Conservation (phyloP, 2,888 invertebrate genomes). For the Rambutsinella grinnellia region DNA sequence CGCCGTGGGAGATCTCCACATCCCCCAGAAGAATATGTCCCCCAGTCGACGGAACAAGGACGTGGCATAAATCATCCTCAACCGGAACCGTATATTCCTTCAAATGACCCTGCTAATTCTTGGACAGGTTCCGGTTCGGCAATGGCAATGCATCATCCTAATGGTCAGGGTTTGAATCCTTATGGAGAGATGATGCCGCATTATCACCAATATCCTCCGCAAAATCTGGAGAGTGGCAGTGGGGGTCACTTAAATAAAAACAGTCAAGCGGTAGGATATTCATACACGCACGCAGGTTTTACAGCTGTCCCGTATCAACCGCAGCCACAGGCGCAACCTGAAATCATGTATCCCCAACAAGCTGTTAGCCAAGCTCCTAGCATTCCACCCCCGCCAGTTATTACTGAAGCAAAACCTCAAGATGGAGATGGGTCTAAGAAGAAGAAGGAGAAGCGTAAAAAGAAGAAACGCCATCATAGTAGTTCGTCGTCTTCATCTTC, state of each 20-base stretch:
- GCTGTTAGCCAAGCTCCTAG: not conserved
- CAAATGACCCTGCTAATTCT: conserved; percentile 27
- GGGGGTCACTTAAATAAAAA: not conserved
- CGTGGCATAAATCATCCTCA: conserved; percentile 21
- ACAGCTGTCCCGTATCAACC: not conserved
- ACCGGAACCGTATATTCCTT: conserved; percentile 55
- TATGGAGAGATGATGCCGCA: conserved; percentile 10
- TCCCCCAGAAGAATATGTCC: conserved; percentile 50
- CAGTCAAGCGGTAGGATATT: not conserved
- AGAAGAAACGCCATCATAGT: conserved; percentile 59
- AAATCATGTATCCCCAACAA: conserved; percentile 4
- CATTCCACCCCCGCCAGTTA: conserved; percentile 7
- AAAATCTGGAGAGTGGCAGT: conserved; percentile 13
- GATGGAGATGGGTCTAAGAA: conserved; percentile 51
- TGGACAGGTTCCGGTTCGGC: conserved; percentile 26
- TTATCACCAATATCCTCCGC: conserved; percentile 5
- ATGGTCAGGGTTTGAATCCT: conserved; percentile 37
- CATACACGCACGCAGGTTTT: conserved; percentile 5
- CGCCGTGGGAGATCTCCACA: conserved; percentile 22
- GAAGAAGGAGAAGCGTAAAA: conserved; percentile 61
- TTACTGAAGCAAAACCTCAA: conserved; percentile 19
- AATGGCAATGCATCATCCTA: conserved; percentile 28
- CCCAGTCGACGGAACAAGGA: conserved; percentile 22
- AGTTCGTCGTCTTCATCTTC: conserved; percentile 65
- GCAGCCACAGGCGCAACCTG: not conserved